Percentiles rank a stretch among this genome's conserved stretches.
phyloP scores from a whole-genome alignment of 1,140 invertebrate genomes.

The Plodia interpunctella region DNA sequence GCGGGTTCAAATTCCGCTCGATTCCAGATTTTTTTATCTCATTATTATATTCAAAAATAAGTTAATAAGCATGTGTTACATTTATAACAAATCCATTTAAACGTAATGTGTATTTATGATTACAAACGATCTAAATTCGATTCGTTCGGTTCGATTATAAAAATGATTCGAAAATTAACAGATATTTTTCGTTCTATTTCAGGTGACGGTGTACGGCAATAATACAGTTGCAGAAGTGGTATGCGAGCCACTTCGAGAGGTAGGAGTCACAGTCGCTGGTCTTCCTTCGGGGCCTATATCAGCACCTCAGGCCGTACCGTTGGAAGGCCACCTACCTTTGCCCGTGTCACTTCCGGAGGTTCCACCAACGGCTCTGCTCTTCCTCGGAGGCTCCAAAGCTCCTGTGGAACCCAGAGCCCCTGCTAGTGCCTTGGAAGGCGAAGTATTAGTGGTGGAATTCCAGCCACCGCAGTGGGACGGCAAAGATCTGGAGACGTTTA shows the following conservation, averaged over 20 bases:
- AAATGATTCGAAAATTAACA: not conserved
- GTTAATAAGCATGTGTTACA: too few relatives aligned
- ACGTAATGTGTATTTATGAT: too few relatives aligned
- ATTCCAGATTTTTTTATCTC: too few relatives aligned
- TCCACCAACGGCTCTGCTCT: conserved; percentile 77
- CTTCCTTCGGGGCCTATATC: conserved; percentile 51
- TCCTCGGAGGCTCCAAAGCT: conserved; percentile 81
- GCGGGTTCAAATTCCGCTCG: too few relatives aligned
- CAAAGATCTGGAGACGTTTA: conserved; percentile 63
- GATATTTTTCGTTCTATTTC: conserved; percentile 29
- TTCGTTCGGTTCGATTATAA: too few relatives aligned
- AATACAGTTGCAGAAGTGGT: conserved; percentile 63
- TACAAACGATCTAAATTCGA: too few relatives aligned
- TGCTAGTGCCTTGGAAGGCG: conserved; percentile 78
- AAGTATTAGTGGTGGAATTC: conserved; percentile 80
- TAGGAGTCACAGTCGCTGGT: conserved; percentile 51
- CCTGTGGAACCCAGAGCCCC: conserved; percentile 79
- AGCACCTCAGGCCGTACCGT: conserved; percentile 40
- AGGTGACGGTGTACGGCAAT: conserved; percentile 62
- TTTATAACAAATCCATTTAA: too few relatives aligned
- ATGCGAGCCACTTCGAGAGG: conserved; percentile 56
- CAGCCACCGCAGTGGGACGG: conserved; percentile 75
- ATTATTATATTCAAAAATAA: too few relatives aligned
- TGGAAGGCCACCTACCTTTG: conserved; percentile 44
- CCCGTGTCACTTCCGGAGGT: conserved; percentile 32